These are phyloP conservation scores for Girardia tigrina DNA, from an alignment of 2,888 invertebrate genomes.

Conservation along the genomic window DNA sequence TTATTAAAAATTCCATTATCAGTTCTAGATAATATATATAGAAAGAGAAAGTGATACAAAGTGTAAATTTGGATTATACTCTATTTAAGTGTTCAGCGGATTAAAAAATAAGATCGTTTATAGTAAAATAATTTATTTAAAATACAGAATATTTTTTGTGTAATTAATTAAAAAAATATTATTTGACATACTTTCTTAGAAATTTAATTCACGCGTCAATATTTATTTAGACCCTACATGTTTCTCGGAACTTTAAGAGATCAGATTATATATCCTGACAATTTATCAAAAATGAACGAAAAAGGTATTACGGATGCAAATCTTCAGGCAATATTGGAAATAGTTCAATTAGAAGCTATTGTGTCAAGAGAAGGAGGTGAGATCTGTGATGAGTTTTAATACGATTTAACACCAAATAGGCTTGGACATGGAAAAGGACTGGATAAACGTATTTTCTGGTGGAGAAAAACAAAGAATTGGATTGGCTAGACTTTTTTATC, in stretches of 20 bases:
- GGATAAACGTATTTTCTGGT: constrained; percentile 60
- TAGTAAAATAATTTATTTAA: too few species aligned
- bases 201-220: too few species aligned
- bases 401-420: constrained; percentile 49
- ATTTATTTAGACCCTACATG: constrained; percentile 85
- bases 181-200: too few species aligned
- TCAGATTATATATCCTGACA: constrained; percentile 88
- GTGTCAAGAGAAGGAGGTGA: constrained; percentile 66
- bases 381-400: constrained; percentile 17
- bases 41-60: too few species aligned
- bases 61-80: too few species aligned
- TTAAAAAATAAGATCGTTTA: too few species aligned
- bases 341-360: constrained; percentile 68
- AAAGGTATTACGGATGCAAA: constrained; percentile 61
- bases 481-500: constrained; percentile 50
- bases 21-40: too few species aligned
- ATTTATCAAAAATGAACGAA: constrained; percentile 60
- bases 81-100: too few species aligned
- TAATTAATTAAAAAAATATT: too few species aligned
- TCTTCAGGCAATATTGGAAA: constrained; percentile 61
- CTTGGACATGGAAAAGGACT: constrained; percentile 68
- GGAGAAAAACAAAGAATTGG: constrained; percentile 54
- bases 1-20: too few species aligned
- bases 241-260: constrained; percentile 58
- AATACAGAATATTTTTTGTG: too few species aligned